Conservation (phyloP, 2,113 vertebrate genomes). For the Catagonus wagneri region DNA sequence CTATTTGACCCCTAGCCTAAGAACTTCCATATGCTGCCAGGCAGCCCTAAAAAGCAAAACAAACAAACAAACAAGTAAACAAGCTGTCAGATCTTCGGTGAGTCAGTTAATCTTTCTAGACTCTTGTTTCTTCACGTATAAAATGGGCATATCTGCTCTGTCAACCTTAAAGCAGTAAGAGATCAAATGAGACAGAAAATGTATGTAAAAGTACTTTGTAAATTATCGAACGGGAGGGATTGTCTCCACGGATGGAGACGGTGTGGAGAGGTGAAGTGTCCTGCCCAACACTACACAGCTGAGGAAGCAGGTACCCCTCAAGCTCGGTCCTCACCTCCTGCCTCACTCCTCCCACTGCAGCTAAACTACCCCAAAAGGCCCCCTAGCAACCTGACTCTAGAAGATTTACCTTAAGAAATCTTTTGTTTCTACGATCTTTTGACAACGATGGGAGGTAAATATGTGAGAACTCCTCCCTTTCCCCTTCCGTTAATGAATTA, state of each 20-base stretch:
- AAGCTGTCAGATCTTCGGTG: neutral
- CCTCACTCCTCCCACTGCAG: neutral
- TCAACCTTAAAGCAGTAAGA: neutral
- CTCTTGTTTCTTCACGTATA: neutral
- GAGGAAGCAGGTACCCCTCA: neutral
- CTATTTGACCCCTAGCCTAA: too few species aligned
- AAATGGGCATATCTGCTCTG: neutral
- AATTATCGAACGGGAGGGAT: neutral
- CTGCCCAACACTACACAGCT: neutral
- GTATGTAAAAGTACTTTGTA: slow-evolving; percentile 2
- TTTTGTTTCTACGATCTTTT: slow-evolving; percentile 46
- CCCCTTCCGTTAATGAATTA: slow-evolving; percentile 73
- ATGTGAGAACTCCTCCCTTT: slow-evolving; percentile 53
- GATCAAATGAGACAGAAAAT: neutral
- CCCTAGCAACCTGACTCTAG: neutral
- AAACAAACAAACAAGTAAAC: neutral
- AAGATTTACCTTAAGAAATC: slow-evolving; percentile 44
- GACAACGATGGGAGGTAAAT: slow-evolving; percentile 32
- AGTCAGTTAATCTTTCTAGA: slow-evolving; percentile 33
- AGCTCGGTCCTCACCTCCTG: neutral
- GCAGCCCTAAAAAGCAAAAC: too few species aligned
- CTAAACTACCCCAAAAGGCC: neutral
- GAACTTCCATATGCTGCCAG: too few species aligned
- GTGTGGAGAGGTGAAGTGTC: neutral
- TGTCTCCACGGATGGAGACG: neutral